phyloP scores from a whole-genome alignment of 2,797 vertebrate genomes.

The Coccyzus lansbergi region DNA sequence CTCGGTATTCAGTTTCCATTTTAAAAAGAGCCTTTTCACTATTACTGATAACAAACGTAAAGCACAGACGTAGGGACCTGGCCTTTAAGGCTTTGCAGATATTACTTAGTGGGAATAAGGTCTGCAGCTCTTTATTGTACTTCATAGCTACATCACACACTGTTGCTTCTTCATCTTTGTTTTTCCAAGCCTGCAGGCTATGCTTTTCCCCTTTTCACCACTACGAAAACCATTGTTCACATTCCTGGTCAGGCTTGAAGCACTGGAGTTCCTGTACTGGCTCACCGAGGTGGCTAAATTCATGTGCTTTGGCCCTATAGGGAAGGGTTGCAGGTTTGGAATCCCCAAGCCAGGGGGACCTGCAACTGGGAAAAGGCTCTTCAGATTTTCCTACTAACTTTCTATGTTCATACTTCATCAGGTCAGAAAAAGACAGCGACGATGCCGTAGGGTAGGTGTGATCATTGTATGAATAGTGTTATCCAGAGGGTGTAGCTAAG shows the following conservation, averaged over 20 bases:
- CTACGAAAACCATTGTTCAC: fast-evolving
- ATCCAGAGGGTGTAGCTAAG: background rate
- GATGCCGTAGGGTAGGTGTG: background rate
- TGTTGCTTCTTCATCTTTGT: background rate
- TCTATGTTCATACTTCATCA: background rate
- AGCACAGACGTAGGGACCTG: background rate
- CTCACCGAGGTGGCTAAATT: background rate
- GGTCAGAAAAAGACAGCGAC: fast-evolving
- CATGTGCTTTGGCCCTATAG: background rate
- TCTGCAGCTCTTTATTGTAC: background rate
- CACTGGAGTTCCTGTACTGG: background rate
- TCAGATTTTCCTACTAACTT: background rate
- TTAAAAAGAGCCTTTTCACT: background rate
- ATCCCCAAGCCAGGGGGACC: background rate
- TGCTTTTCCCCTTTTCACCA: background rate
- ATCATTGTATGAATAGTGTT: fast-evolving
- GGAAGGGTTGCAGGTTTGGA: background rate
- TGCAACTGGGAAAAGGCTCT: background rate
- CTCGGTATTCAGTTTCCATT: background rate
- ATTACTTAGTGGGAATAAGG: background rate
- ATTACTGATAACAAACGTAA: background rate
- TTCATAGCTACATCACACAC: fast-evolving
- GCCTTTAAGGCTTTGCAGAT: background rate
- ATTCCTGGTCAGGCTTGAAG: background rate
- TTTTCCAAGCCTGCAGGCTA: background rate